Evolutionary conservation across 1,140 invertebrate species (phyloP).

Genomic region (Euschistus heros): DNA sequence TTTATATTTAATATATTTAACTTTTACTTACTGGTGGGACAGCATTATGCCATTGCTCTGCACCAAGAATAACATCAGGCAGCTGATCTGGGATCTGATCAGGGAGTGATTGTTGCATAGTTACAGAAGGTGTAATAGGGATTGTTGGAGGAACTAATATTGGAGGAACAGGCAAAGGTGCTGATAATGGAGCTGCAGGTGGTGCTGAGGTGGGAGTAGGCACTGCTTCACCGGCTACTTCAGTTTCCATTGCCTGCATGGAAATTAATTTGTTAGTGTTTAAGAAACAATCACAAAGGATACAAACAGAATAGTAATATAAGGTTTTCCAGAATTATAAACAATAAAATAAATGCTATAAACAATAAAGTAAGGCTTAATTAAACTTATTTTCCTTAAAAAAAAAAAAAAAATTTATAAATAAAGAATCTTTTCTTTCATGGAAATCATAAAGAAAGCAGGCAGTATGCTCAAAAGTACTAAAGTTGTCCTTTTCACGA

Average conservation of each 20-base stretch:
- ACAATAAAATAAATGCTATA: too few relatives aligned
- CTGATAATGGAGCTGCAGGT: background rate
- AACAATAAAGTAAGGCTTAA: too few relatives aligned
- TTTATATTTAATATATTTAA: slow-evolving; percentile 5
- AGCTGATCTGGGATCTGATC: slow-evolving; percentile 32
- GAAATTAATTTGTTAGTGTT: too few relatives aligned
- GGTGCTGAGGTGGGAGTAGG: background rate
- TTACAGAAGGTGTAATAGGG: background rate
- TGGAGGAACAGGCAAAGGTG: slow-evolving; percentile 1
- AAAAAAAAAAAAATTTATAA: too few relatives aligned
- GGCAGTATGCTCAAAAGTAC: too few relatives aligned
- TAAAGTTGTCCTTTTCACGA: too few relatives aligned
- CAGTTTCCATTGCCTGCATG: slow-evolving; percentile 35
- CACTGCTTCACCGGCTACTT: slow-evolving; percentile 25
- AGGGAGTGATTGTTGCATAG: background rate
- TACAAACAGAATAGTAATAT: too few relatives aligned
- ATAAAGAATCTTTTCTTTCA: too few relatives aligned
- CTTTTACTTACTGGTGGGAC: slow-evolving; percentile 38
- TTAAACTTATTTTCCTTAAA: too few relatives aligned
- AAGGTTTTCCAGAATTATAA: too few relatives aligned
- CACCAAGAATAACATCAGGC: slow-evolving; percentile 41
- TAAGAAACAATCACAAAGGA: too few relatives aligned
- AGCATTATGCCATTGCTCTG: slow-evolving; percentile 34
- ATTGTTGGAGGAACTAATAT: slow-evolving; percentile 26
- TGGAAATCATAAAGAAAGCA: too few relatives aligned